Conservation (phyloP, 1,140 invertebrate species). For the Monomorium pharaonis region DNA sequence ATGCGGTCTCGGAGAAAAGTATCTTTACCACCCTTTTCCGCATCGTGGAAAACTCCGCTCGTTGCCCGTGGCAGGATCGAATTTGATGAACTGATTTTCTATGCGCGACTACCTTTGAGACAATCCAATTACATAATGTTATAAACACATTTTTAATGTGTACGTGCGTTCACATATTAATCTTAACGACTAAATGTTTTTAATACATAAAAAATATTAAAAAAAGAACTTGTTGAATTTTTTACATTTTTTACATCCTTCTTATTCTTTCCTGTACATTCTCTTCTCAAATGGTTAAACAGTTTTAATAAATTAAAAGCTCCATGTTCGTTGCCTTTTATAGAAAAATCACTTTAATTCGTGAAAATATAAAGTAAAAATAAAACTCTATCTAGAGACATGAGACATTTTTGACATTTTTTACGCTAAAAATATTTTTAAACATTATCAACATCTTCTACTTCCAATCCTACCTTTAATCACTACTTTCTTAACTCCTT, state of each 20-base stretch:
- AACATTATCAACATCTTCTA: no score
- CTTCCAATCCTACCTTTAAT: no score
- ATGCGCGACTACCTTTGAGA: not conserved
- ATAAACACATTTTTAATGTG: not conserved
- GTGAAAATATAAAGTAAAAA: no score
- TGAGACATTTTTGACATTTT: no score
- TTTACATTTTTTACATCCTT: not conserved
- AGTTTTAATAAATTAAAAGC: not conserved
- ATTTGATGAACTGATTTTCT: constrained; percentile 54
- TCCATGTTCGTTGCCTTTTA: not conserved
- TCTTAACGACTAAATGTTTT: not conserved
- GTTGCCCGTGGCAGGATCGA: not conserved
- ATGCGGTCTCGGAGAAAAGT: constrained; percentile 43
- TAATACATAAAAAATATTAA: not conserved
- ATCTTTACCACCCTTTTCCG: constrained; percentile 55
- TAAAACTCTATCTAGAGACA: no score
- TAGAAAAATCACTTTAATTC: no score
- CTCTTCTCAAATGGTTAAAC: not conserved
- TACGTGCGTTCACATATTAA: not conserved
- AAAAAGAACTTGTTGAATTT: not conserved
- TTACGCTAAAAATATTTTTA: no score
- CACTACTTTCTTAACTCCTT: no score
- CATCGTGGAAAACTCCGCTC: constrained; percentile 42
- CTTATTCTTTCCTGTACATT: not conserved
- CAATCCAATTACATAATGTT: not conserved